A percentile compares a stretch with the other conserved stretches of the same genome.
Conservation (phyloP, 2,797 vertebrate genomes). For the Mionectes olivaceus region DNA sequence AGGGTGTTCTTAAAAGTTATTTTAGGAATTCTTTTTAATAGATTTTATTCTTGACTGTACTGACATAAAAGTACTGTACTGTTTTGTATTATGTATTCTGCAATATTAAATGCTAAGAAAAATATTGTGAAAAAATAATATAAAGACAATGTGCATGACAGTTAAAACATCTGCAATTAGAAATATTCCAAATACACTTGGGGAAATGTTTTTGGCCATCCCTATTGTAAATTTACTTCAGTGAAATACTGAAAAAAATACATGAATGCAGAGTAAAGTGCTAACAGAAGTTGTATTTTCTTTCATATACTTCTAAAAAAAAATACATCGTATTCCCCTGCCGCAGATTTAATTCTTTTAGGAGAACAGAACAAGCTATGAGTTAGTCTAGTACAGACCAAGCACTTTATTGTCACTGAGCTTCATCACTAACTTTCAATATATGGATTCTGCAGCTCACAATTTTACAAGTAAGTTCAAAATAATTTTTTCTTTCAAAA, state of each 20-base stretch:
- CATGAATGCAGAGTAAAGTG: neutral
- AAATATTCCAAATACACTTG: neutral
- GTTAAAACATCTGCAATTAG: neutral
- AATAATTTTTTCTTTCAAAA: neutral
- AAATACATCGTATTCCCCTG: neutral
- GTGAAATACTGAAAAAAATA: neutral
- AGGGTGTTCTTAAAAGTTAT: neutral
- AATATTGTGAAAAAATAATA: neutral
- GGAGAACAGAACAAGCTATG: neutral
- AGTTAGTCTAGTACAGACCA: neutral
- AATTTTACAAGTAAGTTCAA: neutral
- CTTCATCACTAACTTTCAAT: neutral
- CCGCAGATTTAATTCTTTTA: neutral
- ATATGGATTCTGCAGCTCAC: neutral
- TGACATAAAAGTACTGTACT: neutral
- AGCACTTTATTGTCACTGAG: neutral
- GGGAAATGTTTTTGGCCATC: neutral
- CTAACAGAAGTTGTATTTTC: neutral
- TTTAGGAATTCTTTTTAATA: neutral
- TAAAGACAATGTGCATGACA: neutral
- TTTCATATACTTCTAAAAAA: neutral
- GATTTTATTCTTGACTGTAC: neutral
- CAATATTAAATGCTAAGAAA: neutral
- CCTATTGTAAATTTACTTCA: neutral
- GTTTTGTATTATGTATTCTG: neutral